phyloP scores from a whole-genome alignment of 2,797 vertebrate species.

The Betta splendens region DNA sequence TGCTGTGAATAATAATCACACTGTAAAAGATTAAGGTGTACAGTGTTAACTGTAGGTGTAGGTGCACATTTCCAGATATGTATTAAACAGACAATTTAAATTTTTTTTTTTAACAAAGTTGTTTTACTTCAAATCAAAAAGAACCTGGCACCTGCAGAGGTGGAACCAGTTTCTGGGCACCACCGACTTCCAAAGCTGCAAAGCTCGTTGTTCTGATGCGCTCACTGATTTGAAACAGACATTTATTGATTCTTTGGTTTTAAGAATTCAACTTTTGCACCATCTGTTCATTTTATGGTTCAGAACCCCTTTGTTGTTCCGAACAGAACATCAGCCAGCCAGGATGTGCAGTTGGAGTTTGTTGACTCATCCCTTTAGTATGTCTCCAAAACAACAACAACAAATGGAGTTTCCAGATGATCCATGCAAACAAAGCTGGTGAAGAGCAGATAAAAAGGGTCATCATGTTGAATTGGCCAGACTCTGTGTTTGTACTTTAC shows the following conservation, averaged over 20 bases:
- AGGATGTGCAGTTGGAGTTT: conserved; percentile 59
- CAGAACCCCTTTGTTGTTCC: conserved; percentile 34
- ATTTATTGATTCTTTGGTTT: conserved; percentile 60
- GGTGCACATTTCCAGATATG: not conserved
- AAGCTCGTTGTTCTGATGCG: conserved; percentile 41
- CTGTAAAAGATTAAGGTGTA: no score
- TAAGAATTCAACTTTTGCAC: conserved; percentile 56
- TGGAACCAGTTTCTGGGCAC: conserved; percentile 30
- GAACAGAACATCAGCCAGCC: conserved; percentile 26
- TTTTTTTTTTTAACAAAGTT: conserved; percentile 22
- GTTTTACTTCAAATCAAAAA: conserved; percentile 24
- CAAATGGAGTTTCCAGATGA: conserved; percentile 69
- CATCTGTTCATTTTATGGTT: conserved; percentile 65
- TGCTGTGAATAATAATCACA: conserved; percentile 16
- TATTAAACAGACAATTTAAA: conserved; percentile 5
- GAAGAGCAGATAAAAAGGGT: conserved; percentile 71
- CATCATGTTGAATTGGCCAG: conserved; percentile 59
- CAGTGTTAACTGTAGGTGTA: not conserved
- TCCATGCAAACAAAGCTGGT: conserved; percentile 70
- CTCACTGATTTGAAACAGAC: conserved; percentile 57
- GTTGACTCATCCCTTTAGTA: conserved; percentile 53
- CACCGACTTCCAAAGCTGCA: conserved; percentile 23
- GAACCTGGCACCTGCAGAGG: conserved; percentile 2
- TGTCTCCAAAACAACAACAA: conserved; percentile 50
- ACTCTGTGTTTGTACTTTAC: conserved; percentile 41